phyloP scores from a whole-genome alignment of 2,797 vertebrate species.

The Xiphorhynchus erythropygius region DNA sequence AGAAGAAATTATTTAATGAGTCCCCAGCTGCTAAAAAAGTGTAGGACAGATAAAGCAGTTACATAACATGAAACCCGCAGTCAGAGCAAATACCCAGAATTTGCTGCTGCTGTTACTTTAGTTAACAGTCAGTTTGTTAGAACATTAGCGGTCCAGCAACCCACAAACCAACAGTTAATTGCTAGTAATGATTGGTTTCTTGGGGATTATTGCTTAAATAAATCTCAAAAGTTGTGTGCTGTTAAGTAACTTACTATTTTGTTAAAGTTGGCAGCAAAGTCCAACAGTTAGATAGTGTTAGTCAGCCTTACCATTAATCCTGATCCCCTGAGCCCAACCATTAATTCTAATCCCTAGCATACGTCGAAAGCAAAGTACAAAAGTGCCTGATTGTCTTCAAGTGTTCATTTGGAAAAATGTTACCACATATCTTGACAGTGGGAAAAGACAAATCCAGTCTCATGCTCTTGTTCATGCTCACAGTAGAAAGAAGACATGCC shows the following conservation, averaged over 20 bases:
- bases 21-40: neutral
- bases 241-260: constrained; percentile 8
- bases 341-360: neutral
- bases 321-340: neutral
- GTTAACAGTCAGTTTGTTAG: constrained; percentile 27
- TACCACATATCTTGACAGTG: neutral
- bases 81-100: neutral
- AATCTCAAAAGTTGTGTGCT: constrained; percentile 31
- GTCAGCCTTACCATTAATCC: neutral
- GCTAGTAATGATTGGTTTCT: constrained; percentile 44
- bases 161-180: constrained; percentile 55
- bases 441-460: neutral
- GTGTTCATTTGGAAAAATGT: neutral
- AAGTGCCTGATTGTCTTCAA: neutral
- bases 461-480: accelerated
- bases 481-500: neutral
- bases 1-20: neutral
- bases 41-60: neutral
- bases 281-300: neutral
- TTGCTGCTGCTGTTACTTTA: neutral
- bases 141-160: constrained; percentile 14
- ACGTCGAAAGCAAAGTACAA: neutral
- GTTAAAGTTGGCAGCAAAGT: neutral
- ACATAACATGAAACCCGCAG: neutral
- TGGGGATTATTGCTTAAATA: constrained; percentile 28